Evolutionary conservation across 2,888 invertebrate genomes (phyloP).

Genomic region (Phanerotoma sp.): DNA sequence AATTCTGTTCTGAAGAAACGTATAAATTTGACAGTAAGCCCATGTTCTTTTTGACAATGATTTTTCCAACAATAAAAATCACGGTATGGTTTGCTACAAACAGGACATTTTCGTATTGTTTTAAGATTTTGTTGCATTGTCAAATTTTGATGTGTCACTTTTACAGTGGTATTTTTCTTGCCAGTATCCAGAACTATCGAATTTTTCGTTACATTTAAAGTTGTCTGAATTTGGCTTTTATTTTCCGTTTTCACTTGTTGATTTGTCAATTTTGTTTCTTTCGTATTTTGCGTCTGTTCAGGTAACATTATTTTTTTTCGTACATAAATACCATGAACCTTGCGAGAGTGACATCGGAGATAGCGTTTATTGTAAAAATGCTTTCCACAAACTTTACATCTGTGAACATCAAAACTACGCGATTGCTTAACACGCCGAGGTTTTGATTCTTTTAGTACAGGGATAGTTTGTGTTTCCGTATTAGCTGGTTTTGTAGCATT

Average conservation of each 20-base stretch:
- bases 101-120: not conserved
- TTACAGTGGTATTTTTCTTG: too few species aligned
- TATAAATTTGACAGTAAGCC: not conserved
- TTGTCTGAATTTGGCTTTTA: too few species aligned
- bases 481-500: too few species aligned
- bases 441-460: too few species aligned
- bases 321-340: slow-evolving; percentile 11
- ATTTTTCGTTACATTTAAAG: too few species aligned
- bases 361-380: not conserved
- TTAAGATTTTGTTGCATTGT: too few species aligned
- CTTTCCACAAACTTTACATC: slow-evolving; percentile 10
- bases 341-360: not conserved
- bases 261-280: too few species aligned
- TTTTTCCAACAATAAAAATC: not conserved
- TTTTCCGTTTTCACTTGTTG: too few species aligned
- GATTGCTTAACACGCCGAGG: slow-evolving; percentile 1
- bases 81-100: not conserved
- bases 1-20: not conserved
- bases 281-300: too few species aligned
- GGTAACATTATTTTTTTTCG: not conserved
- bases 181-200: too few species aligned
- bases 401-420: not conserved
- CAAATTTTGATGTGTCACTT: too few species aligned
- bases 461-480: too few species aligned
- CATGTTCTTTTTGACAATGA: not conserved